Base-by-base conservation (phyloP, 2,888 invertebrate genomes). In the Leptinotarsa haldemani region DNA sequence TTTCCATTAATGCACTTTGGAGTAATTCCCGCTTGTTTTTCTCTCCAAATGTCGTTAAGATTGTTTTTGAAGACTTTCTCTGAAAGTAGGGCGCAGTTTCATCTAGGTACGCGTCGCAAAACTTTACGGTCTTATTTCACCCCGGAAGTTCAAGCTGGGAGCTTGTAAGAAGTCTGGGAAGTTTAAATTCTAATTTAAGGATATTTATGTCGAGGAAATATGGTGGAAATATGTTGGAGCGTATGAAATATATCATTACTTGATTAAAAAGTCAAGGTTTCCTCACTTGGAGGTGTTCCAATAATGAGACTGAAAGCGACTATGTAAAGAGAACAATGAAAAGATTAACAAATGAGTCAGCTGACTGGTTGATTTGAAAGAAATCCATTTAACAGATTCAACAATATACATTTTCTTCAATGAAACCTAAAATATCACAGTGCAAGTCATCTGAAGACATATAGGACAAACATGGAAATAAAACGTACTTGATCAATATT, bases 101-200 rank as follows among this genome's bases (percentile, higher is more conserved):
- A 61, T 61, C 61, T 61, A 61, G 61, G 61, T 61, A 61, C 61
- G 61, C 30, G 30, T 61, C 61, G 61, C 40, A 40, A 61, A 61
- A 40, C 61, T 61, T 61, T 61, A 61, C n/a, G 61, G 12, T 40
- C 61, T 61, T 61, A 25, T 61, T 61, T 15, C n/a, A 18, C n/a
- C 61, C 20, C n/a, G 40, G 16, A 40, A 61, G 15, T 30, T 61
- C n/a, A 40, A 61, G 18, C n/a, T 61, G 5, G n/a, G 1, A n/a
- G 30, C n/a, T 16, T 40, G 61, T 9, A 61, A 16, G n/a, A 18
- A 61, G 56, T 25, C 20, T 22, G 12, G 20, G 16, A 22, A 56
- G 56, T 56, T 56, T 56, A 22, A 22, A 56, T 22, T 56, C 56
- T 56, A 56, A 56, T 56, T 56, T 22, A 1, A 22, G 56, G 25